Percentiles rank a stretch among this genome's conserved stretches.
Evolutionary conservation across 2,113 vertebrate species (phyloP).

Genomic region (Pseudolaguvia tuberculata): DNA sequence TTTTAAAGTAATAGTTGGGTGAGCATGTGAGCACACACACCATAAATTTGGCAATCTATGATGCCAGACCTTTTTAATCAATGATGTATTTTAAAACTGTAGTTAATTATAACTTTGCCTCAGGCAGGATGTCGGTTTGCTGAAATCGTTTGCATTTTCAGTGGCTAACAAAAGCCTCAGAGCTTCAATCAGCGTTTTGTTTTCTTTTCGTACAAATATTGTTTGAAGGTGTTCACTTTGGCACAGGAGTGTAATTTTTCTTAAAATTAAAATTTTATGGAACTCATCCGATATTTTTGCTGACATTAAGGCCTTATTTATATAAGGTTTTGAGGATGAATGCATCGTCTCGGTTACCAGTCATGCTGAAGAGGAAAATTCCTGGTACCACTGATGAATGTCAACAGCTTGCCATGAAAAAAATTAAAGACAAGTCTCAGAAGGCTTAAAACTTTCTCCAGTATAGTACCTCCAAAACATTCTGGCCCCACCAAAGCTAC

Average conservation of each 20-base stretch:
- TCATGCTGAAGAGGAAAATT: constrained; percentile 62
- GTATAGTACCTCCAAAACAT: constrained; percentile 39
- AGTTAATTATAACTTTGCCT: constrained; percentile 22
- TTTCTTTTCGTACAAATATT: neutral
- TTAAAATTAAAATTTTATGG: too few relatives aligned
- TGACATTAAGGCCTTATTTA: too few relatives aligned
- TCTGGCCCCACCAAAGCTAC: neutral
- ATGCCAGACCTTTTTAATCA: constrained; percentile 23
- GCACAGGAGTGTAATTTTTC: too few relatives aligned
- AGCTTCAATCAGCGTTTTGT: constrained; percentile 19
- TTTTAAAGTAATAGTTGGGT: constrained; percentile 9
- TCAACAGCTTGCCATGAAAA: constrained; percentile 60
- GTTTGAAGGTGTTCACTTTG: neutral
- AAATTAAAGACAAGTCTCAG: too few relatives aligned
- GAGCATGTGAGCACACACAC: neutral
- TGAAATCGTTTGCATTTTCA: constrained; percentile 3
- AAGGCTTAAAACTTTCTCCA: constrained; percentile 50
- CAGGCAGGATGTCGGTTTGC: constrained; percentile 9
- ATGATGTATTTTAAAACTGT: constrained; percentile 20
- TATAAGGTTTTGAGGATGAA: too few relatives aligned
- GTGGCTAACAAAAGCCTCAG: neutral
- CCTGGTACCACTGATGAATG: constrained; percentile 52
- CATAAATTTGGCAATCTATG: constrained; percentile 1
- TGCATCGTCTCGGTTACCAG: constrained; percentile 62
- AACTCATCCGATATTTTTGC: too few relatives aligned